Conservation (phyloP, 2,888 invertebrate genomes). For the Chymomyza procnemis region DNA sequence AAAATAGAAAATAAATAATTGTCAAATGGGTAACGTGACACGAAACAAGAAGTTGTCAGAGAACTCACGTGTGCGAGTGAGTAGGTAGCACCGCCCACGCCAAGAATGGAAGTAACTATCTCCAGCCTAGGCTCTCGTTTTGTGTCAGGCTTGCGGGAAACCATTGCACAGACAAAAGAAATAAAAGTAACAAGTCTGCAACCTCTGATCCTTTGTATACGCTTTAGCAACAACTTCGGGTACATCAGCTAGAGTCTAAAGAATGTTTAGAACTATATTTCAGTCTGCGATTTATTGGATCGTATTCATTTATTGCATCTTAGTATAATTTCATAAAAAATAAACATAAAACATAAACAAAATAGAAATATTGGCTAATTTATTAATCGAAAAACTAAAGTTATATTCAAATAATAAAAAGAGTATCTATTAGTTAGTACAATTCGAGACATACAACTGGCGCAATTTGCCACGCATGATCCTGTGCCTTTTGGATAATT, state of each 20-base stretch:
- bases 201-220: slow-evolving; percentile 29
- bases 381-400: too few relatives aligned
- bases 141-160: slow-evolving; percentile 23
- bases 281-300: too few relatives aligned
- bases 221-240: neutral
- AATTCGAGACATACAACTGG: slow-evolving; percentile 22
- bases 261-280: neutral
- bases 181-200: slow-evolving; percentile 21
- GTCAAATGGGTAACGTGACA: slow-evolving; percentile 46
- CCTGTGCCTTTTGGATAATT: slow-evolving; percentile 50
- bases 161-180: slow-evolving; percentile 30
- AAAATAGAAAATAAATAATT: slow-evolving; percentile 51
- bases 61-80: slow-evolving; percentile 25
- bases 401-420: too few relatives aligned
- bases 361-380: too few relatives aligned
- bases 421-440: neutral
- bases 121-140: neutral
- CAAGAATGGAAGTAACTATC: neutral
- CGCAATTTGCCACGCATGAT: slow-evolving; percentile 66
- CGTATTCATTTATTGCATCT: too few relatives aligned
- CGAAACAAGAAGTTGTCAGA: slow-evolving; percentile 17
- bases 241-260: neutral
- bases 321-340: too few relatives aligned
- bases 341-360: too few relatives aligned
- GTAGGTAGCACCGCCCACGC: slow-evolving; percentile 23